Percentiles rank a stretch among this genome's conserved stretches.
These are phyloP conservation scores for Resseliella maxima DNA, from an alignment of 2,888 invertebrate genomes.

Conservation along the genomic window DNA sequence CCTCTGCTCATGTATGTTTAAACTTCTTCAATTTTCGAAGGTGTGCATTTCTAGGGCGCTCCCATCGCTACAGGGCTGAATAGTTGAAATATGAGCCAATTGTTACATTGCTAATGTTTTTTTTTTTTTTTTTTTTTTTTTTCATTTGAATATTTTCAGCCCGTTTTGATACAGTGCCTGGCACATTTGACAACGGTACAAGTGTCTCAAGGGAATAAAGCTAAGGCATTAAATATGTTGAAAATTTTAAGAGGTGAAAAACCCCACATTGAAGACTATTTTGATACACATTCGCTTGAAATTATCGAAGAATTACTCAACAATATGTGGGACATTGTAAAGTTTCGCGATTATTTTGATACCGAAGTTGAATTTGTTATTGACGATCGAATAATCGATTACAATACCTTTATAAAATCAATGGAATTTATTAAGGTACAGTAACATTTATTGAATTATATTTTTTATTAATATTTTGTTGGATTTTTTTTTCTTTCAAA, in stretches of 20 bases:
- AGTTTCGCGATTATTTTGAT: constrained; percentile 56
- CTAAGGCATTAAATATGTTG: neutral
- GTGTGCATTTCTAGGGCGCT: too few relatives aligned
- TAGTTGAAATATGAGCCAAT: too few relatives aligned
- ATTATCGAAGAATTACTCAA: constrained; percentile 56
- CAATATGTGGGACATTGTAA: constrained; percentile 57
- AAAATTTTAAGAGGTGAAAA: constrained; percentile 53
- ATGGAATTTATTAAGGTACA: constrained; percentile 56
- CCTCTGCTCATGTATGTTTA: too few relatives aligned
- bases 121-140: too few relatives aligned
- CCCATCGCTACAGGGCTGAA: too few relatives aligned
- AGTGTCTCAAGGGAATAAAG: constrained; percentile 34
- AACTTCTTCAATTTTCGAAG: too few relatives aligned
- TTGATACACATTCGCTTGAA: constrained; percentile 51
- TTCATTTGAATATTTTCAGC: constrained; percentile 39
- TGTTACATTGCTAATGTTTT: too few relatives aligned
- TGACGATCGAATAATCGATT: constrained; percentile 54
- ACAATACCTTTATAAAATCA: constrained; percentile 56
- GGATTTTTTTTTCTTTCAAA: too few relatives aligned
- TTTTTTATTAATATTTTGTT: too few relatives aligned
- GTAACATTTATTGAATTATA: too few relatives aligned
- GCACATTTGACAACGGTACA: constrained; percentile 54
- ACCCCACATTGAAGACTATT: neutral
- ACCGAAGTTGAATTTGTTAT: constrained; percentile 56
- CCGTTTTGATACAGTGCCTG: constrained; percentile 55